Conservation (phyloP, 2,888 invertebrate genomes). For the Eledone cirrhosa region DNA sequence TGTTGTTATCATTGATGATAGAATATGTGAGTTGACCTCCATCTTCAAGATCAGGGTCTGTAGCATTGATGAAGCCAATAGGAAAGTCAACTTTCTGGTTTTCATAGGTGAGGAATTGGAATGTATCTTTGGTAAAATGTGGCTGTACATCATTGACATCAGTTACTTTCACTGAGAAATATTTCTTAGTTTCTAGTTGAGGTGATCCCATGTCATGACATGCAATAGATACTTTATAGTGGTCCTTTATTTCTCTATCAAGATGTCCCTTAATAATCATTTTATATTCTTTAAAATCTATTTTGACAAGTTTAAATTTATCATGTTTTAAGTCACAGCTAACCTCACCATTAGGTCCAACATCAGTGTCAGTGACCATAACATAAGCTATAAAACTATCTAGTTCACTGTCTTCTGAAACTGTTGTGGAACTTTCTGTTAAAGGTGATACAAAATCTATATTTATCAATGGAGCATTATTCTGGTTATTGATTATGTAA, state of each 20-base stretch:
- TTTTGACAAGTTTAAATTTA: no score
- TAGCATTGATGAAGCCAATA: no score
- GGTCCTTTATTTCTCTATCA: constrained; percentile 39
- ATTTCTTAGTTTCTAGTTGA: constrained; percentile 29
- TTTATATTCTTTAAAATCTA: no score
- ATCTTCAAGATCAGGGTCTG: no score
- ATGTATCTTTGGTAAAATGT: no score
- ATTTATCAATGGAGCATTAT: constrained; percentile 82
- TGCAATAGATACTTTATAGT: constrained; percentile 38
- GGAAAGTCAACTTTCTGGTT: no score
- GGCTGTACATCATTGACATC: no score
- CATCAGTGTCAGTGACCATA: constrained; percentile 43
- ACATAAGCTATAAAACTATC: constrained; percentile 48
- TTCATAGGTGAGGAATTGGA: no score
- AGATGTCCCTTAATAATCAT: constrained; percentile 40
- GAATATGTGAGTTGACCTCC: no score
- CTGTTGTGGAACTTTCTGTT: constrained; percentile 36
- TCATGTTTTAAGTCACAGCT: constrained; percentile 41
- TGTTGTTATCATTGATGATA: no score
- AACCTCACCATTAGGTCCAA: constrained; percentile 49
- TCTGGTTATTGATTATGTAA: constrained; percentile 79
- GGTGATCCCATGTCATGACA: constrained; percentile 46
- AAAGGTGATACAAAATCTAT: constrained; percentile 39
- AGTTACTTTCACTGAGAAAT: no score
- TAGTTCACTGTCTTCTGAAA: constrained; percentile 45